These are phyloP conservation scores for Magallana angulata DNA, from an alignment of 1,140 invertebrate genomes.

Conservation along the genomic window DNA sequence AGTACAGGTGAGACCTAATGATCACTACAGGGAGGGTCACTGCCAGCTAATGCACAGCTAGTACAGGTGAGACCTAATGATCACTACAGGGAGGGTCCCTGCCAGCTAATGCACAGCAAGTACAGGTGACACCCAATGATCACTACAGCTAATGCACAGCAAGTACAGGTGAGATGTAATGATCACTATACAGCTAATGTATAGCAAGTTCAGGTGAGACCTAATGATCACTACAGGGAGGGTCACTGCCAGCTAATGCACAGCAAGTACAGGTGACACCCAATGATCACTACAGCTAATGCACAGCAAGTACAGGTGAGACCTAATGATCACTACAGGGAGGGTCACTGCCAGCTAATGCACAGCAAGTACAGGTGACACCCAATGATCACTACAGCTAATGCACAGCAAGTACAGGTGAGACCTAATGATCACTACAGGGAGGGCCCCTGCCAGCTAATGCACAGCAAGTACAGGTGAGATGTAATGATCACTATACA, in stretches of 20 bases:
- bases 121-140: no score
- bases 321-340: background rate
- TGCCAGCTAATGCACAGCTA: background rate
- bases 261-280: background rate
- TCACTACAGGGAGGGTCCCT: background rate
- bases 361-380: background rate
- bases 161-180: slow-evolving; percentile 44
- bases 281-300: background rate
- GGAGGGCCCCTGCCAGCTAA: no score
- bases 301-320: slow-evolving; percentile 26
- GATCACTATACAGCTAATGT: slow-evolving; percentile 50
- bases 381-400: no score
- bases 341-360: background rate
- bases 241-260: background rate
- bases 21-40: background rate
- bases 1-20: slow-evolving; percentile 39
- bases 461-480: slow-evolving; percentile 41
- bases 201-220: slow-evolving; percentile 13
- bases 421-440: no score
- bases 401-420: no score
- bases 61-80: background rate
- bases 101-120: no score
- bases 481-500: slow-evolving; percentile 52
- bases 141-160: background rate
- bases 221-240: background rate